Evolutionary conservation across 2,888 invertebrate species (phyloP), one percentile per base, ranked within the genome.

Genomic region (Diplazon laetatorius): DNA sequence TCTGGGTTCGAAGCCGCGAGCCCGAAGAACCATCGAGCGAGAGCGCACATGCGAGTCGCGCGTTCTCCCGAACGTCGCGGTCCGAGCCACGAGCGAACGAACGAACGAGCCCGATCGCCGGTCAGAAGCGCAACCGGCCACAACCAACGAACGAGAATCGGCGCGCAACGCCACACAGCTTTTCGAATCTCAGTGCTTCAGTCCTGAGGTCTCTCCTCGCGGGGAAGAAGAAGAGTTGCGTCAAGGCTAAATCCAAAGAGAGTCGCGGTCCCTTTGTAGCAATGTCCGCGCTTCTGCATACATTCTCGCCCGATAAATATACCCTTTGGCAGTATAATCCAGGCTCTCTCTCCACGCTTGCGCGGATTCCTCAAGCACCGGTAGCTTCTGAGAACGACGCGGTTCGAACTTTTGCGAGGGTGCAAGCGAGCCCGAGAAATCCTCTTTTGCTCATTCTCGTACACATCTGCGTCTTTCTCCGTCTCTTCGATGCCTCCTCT

Each of bases 301-400:
- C 89, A 90, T 90, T 89, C 90, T 90, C 89, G 89, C 90, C 89
- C 90, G 90, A 90, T 90, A 90, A 90, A 90, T 90, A 90, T 90
- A 90, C 89, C 90, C 90, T 90, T 89, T 90, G 89, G 90, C 90
- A 89, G 89, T 88, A 89, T 90, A 90, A 90, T 90, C 89, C 89
- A 70, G 71, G 86, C 87, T 88, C n/a, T n/a, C n/a, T n/a, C n/a
- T n/a, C 86, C 86, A 50, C 80, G 80, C 81, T 78, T 76, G 76
- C 82, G 78, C 77, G 86, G 87, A 89, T 89, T 89, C 88, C 89
- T 82, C 85, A 85, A 87, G 88, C 89, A 88, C 89, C 89, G 88
- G 90, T 90, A 90, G 90, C 90, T 89, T 90, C 90, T 89, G 89
- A 90, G 90, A 90, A 90, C 86, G n/a, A n/a, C n/a, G 89, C 86